Percentiles rank a stretch among this genome's conserved stretches.
Evolutionary conservation across 2,797 vertebrate genomes (phyloP).

Genomic region (Micropoecilia bifurca): DNA sequence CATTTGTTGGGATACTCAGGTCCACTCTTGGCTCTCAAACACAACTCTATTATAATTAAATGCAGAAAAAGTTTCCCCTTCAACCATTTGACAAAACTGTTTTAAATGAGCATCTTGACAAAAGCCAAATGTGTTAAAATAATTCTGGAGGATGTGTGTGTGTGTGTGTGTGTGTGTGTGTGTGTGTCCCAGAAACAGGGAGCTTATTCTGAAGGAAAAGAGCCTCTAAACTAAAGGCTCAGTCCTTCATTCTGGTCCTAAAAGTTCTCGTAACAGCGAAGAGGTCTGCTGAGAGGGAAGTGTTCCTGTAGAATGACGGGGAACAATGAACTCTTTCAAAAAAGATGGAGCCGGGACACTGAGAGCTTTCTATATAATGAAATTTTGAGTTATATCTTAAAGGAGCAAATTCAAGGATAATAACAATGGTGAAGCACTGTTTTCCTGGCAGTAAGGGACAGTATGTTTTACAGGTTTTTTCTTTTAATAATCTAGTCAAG

Average conservation of each 20-base stretch:
- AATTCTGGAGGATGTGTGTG: neutral
- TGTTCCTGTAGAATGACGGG: neutral
- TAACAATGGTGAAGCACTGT: neutral
- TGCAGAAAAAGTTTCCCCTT: neutral
- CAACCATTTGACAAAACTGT: neutral
- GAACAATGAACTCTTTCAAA: neutral
- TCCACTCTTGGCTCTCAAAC: neutral
- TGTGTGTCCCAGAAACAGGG: neutral
- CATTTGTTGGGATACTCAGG: neutral
- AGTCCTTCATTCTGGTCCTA: neutral
- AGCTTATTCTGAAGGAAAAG: neutral
- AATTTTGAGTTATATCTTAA: neutral
- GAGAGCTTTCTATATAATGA: neutral
- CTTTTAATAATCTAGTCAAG: neutral
- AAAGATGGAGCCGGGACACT: neutral
- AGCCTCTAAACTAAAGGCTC: neutral
- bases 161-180: neutral
- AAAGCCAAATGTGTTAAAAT: neutral
- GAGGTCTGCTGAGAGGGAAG: neutral
- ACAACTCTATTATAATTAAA: slow-evolving; percentile 9
- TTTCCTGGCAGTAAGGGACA: neutral
- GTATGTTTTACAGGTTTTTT: neutral
- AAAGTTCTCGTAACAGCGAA: neutral
- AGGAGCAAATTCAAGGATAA: neutral
- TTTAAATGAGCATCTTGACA: neutral